Evolutionary conservation across 2,113 vertebrate species (phyloP), one percentile per base, ranked within the genome.

Genomic region (Lepus americanus): DNA sequence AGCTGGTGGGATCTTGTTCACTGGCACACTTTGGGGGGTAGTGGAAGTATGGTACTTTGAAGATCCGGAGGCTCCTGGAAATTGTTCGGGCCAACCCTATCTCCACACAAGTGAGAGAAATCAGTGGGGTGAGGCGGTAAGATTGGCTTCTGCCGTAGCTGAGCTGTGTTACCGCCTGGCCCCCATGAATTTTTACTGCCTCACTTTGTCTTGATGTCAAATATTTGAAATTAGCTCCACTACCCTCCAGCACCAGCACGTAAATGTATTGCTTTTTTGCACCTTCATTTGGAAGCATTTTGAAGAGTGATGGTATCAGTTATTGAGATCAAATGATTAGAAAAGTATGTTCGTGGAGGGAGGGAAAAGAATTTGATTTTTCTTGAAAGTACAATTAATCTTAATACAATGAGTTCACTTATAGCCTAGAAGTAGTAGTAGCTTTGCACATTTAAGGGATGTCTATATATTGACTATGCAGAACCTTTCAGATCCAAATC

Each of bases 291-390:
- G 22, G 17, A 84, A 78, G 17, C 59, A 89, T 33, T 67, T 33
- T 39, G 69, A 87, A 96, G 73, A 69, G 61, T 91, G 92, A 73
- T 76, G n/a, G 31, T 85, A 89, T 83, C 33, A 44, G 51, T 70
- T 66, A 90, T 61, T 88, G 64, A 95, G 49, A 88, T 76, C 23
- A 53, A 84, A 94, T 31, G 67, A 94, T 81, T 89, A 95, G 88
- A 63, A 90, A 81, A 74, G 51, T 92, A 16, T 82, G 29, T 76
- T 96, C 66, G 73, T 91, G 80, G 90, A 76, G 74, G 27, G 16
- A 94, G 33, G 44, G 14, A 74, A 87, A 17, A 16, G 25, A 31
- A 59, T 78, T 44, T 79, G 64, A 70, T 44, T 87, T 95, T 95
- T 87, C 89, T 84, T 55, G 33, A 85, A 36, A 82, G 17, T 61